Evolutionary conservation across 1,140 invertebrate species (phyloP).

Genomic region (Colletes gigas): DNA sequence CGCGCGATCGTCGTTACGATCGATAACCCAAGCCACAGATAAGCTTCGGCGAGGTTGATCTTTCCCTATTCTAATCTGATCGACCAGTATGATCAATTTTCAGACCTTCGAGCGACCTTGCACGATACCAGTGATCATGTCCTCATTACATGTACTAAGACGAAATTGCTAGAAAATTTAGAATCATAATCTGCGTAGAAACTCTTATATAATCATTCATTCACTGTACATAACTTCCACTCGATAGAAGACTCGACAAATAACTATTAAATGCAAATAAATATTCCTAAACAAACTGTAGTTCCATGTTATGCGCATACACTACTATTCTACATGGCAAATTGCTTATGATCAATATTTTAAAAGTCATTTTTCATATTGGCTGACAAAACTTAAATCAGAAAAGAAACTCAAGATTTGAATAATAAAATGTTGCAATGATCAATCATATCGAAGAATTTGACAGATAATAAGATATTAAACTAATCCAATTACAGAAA

Average conservation of each 20-base stretch:
- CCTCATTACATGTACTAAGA: neutral
- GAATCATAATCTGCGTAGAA: neutral
- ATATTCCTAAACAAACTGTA: neutral
- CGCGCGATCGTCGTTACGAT: conserved; percentile 18
- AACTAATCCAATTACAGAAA: neutral
- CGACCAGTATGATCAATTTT: conserved; percentile 14
- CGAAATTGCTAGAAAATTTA: conserved; percentile 2
- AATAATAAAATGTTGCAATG: neutral
- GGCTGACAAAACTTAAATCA: neutral
- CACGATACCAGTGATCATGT: neutral
- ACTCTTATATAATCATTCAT: neutral
- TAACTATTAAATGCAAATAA: neutral
- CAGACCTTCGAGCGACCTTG: conserved; percentile 17
- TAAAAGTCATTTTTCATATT: neutral
- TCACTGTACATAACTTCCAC: too few relatives aligned
- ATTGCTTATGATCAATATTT: neutral
- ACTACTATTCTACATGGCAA: neutral
- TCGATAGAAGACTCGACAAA: neutral
- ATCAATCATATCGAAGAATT: neutral
- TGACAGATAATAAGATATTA: neutral
- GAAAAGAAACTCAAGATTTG: neutral
- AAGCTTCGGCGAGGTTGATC: conserved; percentile 35
- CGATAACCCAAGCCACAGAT: conserved; percentile 32
- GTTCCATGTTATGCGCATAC: neutral
- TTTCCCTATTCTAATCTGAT: neutral